Evolutionary conservation across 2,888 invertebrate genomes (phyloP), one percentile per base, ranked within the genome.

Genomic region (Gortyna flavago): DNA sequence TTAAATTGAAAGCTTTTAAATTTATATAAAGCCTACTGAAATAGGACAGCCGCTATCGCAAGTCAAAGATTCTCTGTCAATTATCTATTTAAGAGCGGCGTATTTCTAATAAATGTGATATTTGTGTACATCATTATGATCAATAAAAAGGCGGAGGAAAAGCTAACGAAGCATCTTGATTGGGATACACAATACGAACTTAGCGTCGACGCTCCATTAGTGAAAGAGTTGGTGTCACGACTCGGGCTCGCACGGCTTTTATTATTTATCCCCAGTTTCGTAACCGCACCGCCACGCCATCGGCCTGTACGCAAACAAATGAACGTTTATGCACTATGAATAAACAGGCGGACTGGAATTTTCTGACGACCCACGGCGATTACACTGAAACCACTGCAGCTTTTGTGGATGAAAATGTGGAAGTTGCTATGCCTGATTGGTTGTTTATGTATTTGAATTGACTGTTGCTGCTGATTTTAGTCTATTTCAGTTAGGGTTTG

Each of bases 151-250:
- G 89, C 89, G 89, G 90, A 90, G 93, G 91, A 89, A 87, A 90
- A 91, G 89, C 91, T 93, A 93, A 94, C 93, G 94, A 93, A 93
- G 90, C 91, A 96, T 96, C 96, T 96, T 95, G 96, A 96, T 96
- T 95, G 93, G 88, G 91, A 89, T 90, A 91, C 90, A 94, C 94
- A 93, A 92, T 94, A 93, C 95, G 91, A 92, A 93, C 93, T 92
- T 92, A 93, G 93, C 92, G 91, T 90, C 92, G 92, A 89, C 87
- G 91, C 92, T 95, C 95, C 96, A 96, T 96, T 96, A 96, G 95
- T 92, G 94, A 94, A 93, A 94, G 95, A 94, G 94, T 93, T 93
- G 92, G 93, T 95, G 96, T 96, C 96, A 96, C 96, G 96, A 96
- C 92, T 95, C 91, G 87, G 59, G 87, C 92, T 92, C 90, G 93